A percentile compares a stretch with the other conserved stretches of the same genome.
Conservation (phyloP, 2,797 vertebrate species). For the Phataginus tricuspis region DNA sequence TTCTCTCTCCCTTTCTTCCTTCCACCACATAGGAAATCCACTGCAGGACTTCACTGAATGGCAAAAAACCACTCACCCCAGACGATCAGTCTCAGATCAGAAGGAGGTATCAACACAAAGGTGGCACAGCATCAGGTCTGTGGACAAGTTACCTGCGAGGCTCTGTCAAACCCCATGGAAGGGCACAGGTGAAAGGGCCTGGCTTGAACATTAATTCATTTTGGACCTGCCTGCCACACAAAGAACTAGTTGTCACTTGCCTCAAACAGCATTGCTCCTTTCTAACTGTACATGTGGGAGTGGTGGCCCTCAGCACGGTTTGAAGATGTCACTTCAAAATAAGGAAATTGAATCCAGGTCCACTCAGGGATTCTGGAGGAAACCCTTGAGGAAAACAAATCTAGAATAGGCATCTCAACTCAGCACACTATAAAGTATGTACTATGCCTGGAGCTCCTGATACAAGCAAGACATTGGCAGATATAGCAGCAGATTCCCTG, state of each 20-base stretch:
- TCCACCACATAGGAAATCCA: not conserved
- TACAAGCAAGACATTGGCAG: not conserved
- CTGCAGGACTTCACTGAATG: slow-evolving; percentile 52
- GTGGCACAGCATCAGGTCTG: slow-evolving; percentile 62
- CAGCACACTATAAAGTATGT: not conserved
- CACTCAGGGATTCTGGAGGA: not conserved
- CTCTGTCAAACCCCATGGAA: slow-evolving; percentile 48
- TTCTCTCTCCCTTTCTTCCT: not conserved
- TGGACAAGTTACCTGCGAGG: slow-evolving; percentile 46
- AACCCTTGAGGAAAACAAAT: not conserved
- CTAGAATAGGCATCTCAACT: not conserved
- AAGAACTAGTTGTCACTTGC: slow-evolving; percentile 41
- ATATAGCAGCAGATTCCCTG: not conserved
- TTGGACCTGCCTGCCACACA: slow-evolving; percentile 3
- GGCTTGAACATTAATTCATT: slow-evolving; percentile 34
- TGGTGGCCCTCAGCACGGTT: not conserved
- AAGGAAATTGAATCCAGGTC: not conserved
- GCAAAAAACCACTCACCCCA: slow-evolving; percentile 64
- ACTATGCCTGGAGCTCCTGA: not conserved
- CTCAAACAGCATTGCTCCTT: slow-evolving; percentile 4
- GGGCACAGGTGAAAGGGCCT: slow-evolving; percentile 67
- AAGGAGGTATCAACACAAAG: slow-evolving; percentile 68
- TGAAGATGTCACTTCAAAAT: not conserved
- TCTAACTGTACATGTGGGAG: not conserved
- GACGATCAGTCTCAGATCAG: slow-evolving; percentile 68